Conservation (phyloP, 2,113 vertebrate species). For the Fulica atra region DNA sequence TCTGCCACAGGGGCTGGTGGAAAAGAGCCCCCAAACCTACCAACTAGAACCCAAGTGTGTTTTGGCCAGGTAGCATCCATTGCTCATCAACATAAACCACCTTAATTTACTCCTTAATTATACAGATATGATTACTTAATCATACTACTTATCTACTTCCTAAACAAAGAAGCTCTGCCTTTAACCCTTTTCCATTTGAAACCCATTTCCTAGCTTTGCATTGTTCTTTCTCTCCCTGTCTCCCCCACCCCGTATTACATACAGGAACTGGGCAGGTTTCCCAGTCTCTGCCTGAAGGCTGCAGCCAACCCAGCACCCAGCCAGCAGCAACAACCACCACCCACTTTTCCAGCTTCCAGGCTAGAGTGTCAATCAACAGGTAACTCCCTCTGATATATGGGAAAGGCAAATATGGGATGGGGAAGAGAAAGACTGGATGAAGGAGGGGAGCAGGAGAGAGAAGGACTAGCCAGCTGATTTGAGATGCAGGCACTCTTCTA, state of each 20-base stretch:
- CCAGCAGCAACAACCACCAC: background rate
- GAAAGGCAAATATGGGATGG: background rate
- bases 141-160: background rate
- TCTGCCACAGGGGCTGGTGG: background rate
- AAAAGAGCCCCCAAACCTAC: background rate
- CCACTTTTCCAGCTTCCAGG: background rate
- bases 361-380: background rate
- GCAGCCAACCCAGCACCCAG: background rate
- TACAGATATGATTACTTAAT: background rate
- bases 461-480: background rate
- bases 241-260: background rate
- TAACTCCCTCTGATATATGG: background rate
- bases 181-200: background rate
- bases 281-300: background rate
- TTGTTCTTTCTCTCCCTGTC: background rate
- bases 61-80: background rate
- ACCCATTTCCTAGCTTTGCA: background rate
- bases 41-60: background rate
- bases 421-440: background rate
- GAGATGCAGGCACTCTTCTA: background rate
- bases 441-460: background rate
- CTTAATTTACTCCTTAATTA: background rate
- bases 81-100: background rate
- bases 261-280: background rate
- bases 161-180: background rate